Conservation (phyloP, 2,797 vertebrate species). For the Chloroceryle inda region DNA sequence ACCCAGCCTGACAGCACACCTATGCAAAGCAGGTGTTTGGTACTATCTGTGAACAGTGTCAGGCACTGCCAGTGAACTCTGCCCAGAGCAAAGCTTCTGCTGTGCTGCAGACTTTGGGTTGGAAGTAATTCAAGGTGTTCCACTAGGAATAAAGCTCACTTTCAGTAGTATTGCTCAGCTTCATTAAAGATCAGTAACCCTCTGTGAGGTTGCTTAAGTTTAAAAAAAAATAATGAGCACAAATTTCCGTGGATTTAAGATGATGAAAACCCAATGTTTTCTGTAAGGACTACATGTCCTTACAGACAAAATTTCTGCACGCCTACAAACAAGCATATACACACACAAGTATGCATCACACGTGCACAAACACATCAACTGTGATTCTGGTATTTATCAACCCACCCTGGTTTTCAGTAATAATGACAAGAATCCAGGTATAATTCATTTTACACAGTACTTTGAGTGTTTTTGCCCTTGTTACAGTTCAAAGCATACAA, state of each 20-base stretch:
- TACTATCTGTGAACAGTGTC: not conserved
- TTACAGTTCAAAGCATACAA: not conserved
- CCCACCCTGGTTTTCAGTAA: not conserved
- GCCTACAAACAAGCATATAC: not conserved
- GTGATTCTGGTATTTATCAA: not conserved
- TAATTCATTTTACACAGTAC: not conserved
- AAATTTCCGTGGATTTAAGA: not conserved
- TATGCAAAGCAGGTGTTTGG: conserved; percentile 24
- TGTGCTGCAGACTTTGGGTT: not conserved
- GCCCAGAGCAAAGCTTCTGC: conserved; percentile 9
- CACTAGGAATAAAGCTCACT: not conserved
- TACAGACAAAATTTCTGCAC: not conserved
- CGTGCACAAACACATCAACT: not conserved
- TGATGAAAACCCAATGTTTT: not conserved
- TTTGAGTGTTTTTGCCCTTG: not conserved
- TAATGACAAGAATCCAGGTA: not conserved
- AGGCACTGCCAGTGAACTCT: not conserved
- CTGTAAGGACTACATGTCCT: not conserved
- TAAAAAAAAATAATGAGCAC: not conserved
- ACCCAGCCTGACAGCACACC: not conserved
- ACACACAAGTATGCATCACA: not conserved
- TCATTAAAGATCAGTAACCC: not conserved
- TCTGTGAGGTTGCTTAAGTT: not conserved
- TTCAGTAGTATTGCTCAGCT: not conserved
- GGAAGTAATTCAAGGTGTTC: conserved; percentile 7